Base-by-base conservation (phyloP, 2,888 invertebrate species). In the Lapara coniferarum region DNA sequence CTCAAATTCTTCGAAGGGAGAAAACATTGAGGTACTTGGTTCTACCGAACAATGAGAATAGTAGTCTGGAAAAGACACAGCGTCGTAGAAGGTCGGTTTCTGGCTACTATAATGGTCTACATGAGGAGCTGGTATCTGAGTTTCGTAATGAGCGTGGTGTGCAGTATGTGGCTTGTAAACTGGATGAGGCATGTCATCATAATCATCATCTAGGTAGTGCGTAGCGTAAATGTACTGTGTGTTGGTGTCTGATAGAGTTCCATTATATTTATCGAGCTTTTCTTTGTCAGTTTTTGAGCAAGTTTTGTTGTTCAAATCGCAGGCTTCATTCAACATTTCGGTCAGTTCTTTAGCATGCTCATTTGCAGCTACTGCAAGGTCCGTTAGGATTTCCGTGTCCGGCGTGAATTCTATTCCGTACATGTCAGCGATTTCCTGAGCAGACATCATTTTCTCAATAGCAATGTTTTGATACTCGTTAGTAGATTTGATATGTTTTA, bases 361-460 rank as follows among this genome's bases (percentile, higher is more conserved):
- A 71, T 87, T 89, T 1, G 92, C 88, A 52, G 89, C 89, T 25
- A 86, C 72, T 19, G 92, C 92, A 0, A 92, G 78, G 44, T 92
- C 91, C 13, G 91, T 81, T 13, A 93, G 78, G 6, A 91, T 85
- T 77, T 93, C 93, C 8, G 90, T 82, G 59, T 93, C 92, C 14
- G 93, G 92, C 57, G 81, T 86, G 71, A 90, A 93, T 53, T 88
- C 88, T 10, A 93, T 86, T 57, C 91, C 90, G 72, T 85, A 93
- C 81, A 93, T 92, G 55, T 92, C 90, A 51, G 93, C 93, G 2
- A 93, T 93, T 78, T 93, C 90, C 80, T 93, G 92, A 59, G 93
- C 93, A 2, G 87, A 83, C 92, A 93, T 92, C 91, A 93, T 91
- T 76, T 93, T 93, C 14, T 93, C 93, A 16, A 93, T 92, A 2